Base-by-base conservation (phyloP, 1,140 invertebrate genomes). In the Scaptodrosophila lebanonensis region DNA sequence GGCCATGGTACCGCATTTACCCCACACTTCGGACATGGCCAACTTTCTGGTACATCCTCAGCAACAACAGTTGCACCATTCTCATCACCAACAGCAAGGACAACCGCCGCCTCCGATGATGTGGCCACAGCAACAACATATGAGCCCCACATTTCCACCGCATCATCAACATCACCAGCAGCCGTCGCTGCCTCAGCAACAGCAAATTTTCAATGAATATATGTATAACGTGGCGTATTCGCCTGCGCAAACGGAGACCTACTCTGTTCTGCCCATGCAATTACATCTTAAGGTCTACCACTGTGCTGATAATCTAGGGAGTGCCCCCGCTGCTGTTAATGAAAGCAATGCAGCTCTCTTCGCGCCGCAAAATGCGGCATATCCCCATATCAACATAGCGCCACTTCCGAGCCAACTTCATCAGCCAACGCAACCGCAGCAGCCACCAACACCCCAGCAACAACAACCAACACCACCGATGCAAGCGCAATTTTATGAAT, bases 271-370 rank as follows among this genome's bases (percentile, higher is more conserved):
- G 43, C 82, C 82, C 1, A 82, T 86, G 84, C 1, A 86, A 86
- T 51, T 86, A n/a, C n/a, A 86, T 30, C 53, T 86, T 0, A 86
- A 86, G 56, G 77, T 86, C 0, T 86, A 86, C 63, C 84, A 84
- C 42, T 76, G 76, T 50, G 43, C 68, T 8, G 84, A 86, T 43
- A 85, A 76, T 38, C 27, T 27, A n/a, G n/a, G n/a, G 6, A 52
- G 8, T 36, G 6, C 15, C 30, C 13, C 27, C 5, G 13, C 9
- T 13, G 39, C 64, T 4, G 63, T 61, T 12, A 57, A 50, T 35
- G 66, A 82, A 40, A 33, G 57, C 16, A 68, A 56, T 18, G 64
- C 59, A 22, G 56, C 66, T 17, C 68, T 66, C 6, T 76, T 64
- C 36, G 71, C 72, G 53, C n/a, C n/a, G n/a, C n/a, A n/a, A n/a